Evolutionary conservation across 2,113 vertebrate genomes (phyloP).

Genomic region (Centropus bengalensis): DNA sequence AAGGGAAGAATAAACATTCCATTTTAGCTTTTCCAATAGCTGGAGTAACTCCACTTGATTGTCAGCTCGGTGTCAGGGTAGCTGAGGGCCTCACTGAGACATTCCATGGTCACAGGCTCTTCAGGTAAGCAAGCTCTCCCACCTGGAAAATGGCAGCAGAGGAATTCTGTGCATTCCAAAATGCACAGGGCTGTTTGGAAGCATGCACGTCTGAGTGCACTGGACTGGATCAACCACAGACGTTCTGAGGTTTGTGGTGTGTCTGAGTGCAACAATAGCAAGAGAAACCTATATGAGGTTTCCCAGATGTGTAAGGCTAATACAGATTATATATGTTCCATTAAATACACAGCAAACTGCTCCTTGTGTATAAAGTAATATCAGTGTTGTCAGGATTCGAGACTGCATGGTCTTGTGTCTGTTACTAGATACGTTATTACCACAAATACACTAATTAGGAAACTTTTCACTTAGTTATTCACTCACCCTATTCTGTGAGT

Average conservation of each 20-base stretch:
- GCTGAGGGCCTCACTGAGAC: neutral
- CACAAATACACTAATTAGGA: neutral
- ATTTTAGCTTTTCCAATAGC: neutral
- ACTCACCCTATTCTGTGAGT: neutral
- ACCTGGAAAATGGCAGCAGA: neutral
- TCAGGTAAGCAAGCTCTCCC: neutral
- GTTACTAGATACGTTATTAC: neutral
- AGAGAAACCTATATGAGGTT: neutral
- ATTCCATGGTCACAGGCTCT: neutral
- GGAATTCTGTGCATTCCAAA: neutral
- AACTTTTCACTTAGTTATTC: accelerated
- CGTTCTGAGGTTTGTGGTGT: conserved; percentile 57
- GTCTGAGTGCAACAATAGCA: conserved; percentile 59
- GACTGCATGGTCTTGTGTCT: accelerated
- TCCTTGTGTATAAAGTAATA: neutral
- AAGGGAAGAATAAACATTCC: neutral
- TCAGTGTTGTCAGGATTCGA: neutral
- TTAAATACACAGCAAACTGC: neutral
- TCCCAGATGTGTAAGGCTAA: conserved; percentile 13
- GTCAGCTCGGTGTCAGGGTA: neutral
- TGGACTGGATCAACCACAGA: conserved; percentile 56
- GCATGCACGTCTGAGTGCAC: neutral
- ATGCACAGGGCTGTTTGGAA: conserved; percentile 17
- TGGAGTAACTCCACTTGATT: neutral
- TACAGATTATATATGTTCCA: conserved; percentile 14